Evolutionary conservation across 2,113 vertebrate genomes (phyloP).

Genomic region (Pollimyrus isidori): DNA sequence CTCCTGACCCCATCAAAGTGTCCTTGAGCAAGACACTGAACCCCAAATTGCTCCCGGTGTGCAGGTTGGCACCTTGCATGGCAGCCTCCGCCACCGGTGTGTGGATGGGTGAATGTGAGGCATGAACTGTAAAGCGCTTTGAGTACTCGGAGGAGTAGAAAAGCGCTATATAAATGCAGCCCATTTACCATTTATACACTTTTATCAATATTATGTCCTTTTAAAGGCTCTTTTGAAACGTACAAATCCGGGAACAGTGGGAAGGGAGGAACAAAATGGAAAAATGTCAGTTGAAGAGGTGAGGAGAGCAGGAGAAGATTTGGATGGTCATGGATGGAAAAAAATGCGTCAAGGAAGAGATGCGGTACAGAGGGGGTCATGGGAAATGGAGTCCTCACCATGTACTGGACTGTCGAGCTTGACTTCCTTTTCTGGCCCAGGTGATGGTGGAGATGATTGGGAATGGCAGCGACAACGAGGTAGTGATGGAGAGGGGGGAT

Average conservation of each 20-base stretch:
- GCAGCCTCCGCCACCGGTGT: too few relatives aligned
- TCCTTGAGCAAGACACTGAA: too few relatives aligned
- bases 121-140: too few relatives aligned
- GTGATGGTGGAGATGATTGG: conserved; percentile 4
- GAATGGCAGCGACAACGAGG: background rate
- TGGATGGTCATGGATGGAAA: background rate
- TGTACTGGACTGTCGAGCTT: conserved; percentile 45
- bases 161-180: too few relatives aligned
- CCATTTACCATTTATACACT: too few relatives aligned
- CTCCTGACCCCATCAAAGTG: too few relatives aligned
- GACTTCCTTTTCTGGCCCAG: conserved; percentile 46
- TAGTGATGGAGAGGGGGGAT: background rate
- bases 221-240: background rate
- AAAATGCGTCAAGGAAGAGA: background rate
- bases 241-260: background rate
- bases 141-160: too few relatives aligned
- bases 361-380: background rate
- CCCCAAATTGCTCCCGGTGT: too few relatives aligned
- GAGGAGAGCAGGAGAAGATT: background rate
- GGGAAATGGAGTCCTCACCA: conserved; percentile 41
- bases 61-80: too few relatives aligned
- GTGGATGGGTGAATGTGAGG: too few relatives aligned
- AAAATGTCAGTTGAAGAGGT: background rate
- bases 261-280: background rate
- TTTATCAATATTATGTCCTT: background rate